Evolutionary conservation across 2,113 vertebrate species (phyloP), one percentile per base, ranked within the genome.

Genomic region (Carassius carassius): DNA sequence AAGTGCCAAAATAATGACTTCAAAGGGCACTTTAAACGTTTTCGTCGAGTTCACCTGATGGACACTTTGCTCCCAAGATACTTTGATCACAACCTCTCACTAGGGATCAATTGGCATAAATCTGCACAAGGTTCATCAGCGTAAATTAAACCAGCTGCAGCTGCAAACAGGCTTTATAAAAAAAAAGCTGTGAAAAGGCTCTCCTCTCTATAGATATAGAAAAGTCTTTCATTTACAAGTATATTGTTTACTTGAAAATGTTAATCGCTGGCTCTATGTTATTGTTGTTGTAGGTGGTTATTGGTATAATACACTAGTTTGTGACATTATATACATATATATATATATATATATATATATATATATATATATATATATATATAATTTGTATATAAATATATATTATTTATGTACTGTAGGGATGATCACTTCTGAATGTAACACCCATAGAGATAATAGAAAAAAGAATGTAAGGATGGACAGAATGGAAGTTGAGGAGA

Each of bases 71-170:
- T 49, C 73, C 23, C 44, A 49, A 49, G 14, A 47, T 75, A 75
- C 44, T 51, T 75, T 75, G 44, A 75, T 75, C 74, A 76, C 23
- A 76, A 76, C 74, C 74, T 54, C 25, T 54, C 47, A 17, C 47
- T 54, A 51, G 23, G 74, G 74, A 76, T 76, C 47, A 76, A 54
- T 76, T 16, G 7, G 47, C 16, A 25, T 51, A 76, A 76, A 76
- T 54, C 23, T 17, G 21, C 70, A 44, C 14, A 76, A 54, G 73
- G 47, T 54, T 51, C 0, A 16, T 76, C 23, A 54, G 74, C 16
- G 9, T 32, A 49, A 76, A 54, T 76, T 17, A 76, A 76, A 29
- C 44, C 44, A 76, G 7, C 44, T 17, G 25, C 47, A 54, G 16
- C 73, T 76, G 73, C 47, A 76, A 76, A 76, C 23, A 76, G 2